Evolutionary conservation across 2,888 invertebrate genomes (phyloP).

Genomic region (Bimastos eiseni): DNA sequence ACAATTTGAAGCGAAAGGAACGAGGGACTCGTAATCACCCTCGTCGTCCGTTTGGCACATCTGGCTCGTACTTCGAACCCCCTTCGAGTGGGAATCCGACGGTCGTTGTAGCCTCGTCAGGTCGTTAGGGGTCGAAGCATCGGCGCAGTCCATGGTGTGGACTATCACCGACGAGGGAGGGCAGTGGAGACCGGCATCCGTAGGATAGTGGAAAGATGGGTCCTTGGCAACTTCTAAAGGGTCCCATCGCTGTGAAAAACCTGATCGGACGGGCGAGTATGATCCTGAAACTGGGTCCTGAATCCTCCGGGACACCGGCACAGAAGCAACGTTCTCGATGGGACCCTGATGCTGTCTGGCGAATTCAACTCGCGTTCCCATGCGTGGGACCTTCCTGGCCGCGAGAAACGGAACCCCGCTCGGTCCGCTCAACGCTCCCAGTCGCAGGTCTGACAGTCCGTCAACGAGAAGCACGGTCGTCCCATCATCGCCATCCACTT

Average conservation of each 20-base stretch:
- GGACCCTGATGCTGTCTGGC: conserved; percentile 18
- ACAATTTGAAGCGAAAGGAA: neutral
- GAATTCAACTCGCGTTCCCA: conserved; percentile 57
- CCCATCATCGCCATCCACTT: neutral
- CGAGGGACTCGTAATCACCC: neutral
- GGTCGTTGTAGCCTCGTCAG: neutral
- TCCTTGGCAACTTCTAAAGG: neutral
- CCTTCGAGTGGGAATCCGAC: neutral
- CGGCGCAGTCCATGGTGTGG: neutral
- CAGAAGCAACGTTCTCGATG: neutral
- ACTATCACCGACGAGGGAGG: neutral
- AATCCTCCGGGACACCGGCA: neutral
- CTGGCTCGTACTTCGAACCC: neutral
- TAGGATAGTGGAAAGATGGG: neutral
- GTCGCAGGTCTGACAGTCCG: neutral
- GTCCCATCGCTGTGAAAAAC: neutral
- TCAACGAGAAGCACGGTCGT: neutral
- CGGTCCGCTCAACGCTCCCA: neutral
- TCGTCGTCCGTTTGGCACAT: conserved; percentile 21
- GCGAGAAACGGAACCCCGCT: neutral
- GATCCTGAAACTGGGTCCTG: neutral
- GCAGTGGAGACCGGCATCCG: neutral
- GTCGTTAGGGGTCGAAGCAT: neutral
- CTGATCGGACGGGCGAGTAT: neutral
- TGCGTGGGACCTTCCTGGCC: conserved; percentile 53